Evolutionary conservation across 2,888 invertebrate genomes (phyloP).

Genomic region (Alentia gelatinosa): DNA sequence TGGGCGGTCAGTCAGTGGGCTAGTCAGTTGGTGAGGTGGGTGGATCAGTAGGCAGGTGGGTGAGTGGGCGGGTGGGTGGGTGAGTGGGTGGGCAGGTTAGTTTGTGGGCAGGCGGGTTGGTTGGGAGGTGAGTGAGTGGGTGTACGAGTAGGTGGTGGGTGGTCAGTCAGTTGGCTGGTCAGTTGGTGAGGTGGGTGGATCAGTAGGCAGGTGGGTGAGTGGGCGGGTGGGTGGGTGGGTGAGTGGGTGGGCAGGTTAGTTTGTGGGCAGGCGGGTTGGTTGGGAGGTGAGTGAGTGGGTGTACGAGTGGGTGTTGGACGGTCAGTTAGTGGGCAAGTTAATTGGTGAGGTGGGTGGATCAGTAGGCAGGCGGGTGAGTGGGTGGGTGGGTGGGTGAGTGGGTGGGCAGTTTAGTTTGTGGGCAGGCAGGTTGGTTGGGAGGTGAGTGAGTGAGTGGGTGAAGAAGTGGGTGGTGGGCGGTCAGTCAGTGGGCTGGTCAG

Average conservation of each 20-base stretch:
- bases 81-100: too few relatives aligned
- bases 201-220: too few relatives aligned
- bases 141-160: neutral
- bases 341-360: too few relatives aligned
- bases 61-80: neutral
- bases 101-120: neutral
- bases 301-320: neutral
- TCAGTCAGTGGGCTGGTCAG: neutral
- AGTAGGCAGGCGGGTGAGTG: neutral
- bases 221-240: too few relatives aligned
- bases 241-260: neutral
- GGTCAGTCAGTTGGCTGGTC: too few relatives aligned
- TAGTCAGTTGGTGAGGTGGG: too few relatives aligned
- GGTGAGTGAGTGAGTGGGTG: neutral
- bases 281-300: neutral
- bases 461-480: too few relatives aligned
- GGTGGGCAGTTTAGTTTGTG: neutral
- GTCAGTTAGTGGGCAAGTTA: too few relatives aligned
- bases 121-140: neutral
- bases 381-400: neutral
- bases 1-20: too few relatives aligned
- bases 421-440: neutral
- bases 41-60: neutral
- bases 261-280: too few relatives aligned
- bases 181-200: too few relatives aligned